Evolutionary conservation across 2,113 vertebrate species (phyloP).

Genomic region (Isichthys henryi): DNA sequence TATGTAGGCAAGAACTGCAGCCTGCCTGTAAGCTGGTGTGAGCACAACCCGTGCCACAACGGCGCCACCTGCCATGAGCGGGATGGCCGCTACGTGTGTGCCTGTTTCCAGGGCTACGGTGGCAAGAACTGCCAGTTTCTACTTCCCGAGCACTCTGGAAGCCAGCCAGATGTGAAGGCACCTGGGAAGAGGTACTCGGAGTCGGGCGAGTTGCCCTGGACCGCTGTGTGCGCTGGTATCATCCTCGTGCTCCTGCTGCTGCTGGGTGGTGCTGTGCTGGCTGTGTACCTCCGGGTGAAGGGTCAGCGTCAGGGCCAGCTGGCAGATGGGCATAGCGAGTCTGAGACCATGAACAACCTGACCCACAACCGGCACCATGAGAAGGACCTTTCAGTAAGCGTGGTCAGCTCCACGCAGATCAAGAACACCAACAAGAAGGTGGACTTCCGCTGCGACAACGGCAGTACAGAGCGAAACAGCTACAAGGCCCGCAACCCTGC

Average conservation of each 20-base stretch:
- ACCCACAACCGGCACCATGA: conserved; percentile 83
- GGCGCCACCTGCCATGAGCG: conserved; percentile 91
- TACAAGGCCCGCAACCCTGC: conserved; percentile 80
- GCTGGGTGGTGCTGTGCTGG: conserved; percentile 75
- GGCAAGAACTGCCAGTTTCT: conserved; percentile 94
- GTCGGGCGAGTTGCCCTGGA: conserved; percentile 78
- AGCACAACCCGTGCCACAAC: conserved; percentile 89
- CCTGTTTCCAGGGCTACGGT: conserved; percentile 80
- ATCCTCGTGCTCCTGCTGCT: conserved; percentile 83
- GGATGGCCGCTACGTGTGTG: conserved; percentile 79
- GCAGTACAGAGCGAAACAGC: conserved; percentile 70
- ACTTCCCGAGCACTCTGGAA: conserved; percentile 68
- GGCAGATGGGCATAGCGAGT: conserved; percentile 71
- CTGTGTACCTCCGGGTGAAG: conserved; percentile 78
- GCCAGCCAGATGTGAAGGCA: conserved; percentile 63
- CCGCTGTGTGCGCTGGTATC: conserved; percentile 78
- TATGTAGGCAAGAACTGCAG: conserved; percentile 92
- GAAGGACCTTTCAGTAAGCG: conserved; percentile 76
- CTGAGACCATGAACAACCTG: conserved; percentile 96
- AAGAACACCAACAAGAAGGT: conserved; percentile 98
- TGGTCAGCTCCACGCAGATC: conserved; percentile 79
- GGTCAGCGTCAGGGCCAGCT: conserved; percentile 72
- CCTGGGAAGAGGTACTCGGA: conserved; percentile 69
- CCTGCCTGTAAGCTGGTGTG: conserved; percentile 74
- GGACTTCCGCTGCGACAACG: conserved; percentile 76